Conservation (phyloP, 1,140 invertebrate genomes). For the Ridgeia piscesae region DNA sequence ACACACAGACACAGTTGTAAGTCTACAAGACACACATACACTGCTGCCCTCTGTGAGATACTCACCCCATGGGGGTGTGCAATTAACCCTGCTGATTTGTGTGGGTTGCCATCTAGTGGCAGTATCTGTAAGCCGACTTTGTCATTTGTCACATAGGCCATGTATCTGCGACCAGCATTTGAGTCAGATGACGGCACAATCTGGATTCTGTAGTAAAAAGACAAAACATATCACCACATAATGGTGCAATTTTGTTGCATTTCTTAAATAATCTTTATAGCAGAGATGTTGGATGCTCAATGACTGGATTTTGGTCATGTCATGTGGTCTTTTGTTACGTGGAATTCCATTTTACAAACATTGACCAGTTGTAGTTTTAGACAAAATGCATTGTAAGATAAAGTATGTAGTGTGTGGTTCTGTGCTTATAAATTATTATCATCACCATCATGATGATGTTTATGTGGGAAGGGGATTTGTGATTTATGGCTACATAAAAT, state of each 20-base stretch:
- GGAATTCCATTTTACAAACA: too few species aligned
- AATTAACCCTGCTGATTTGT: conserved; percentile 67
- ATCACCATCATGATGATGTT: too few species aligned
- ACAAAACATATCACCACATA: neutral
- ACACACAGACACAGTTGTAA: neutral
- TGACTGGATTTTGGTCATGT: too few species aligned
- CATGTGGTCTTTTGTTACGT: too few species aligned
- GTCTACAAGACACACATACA: too few species aligned
- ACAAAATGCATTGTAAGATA: too few species aligned
- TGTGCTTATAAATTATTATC: too few species aligned
- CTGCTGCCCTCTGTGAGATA: neutral
- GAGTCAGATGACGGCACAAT: conserved; percentile 45
- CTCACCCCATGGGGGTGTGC: conserved; percentile 65
- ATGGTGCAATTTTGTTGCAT: neutral
- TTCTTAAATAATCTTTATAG: neutral
- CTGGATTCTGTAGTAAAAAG: conserved; percentile 40
- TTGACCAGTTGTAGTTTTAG: too few species aligned
- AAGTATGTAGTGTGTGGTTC: too few species aligned
- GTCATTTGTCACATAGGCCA: conserved; percentile 67
- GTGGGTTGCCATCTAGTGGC: conserved; percentile 74
- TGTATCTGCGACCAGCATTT: conserved; percentile 56
- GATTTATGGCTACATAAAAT: too few species aligned
- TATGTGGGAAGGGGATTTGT: too few species aligned
- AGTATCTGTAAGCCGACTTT: conserved; percentile 70
- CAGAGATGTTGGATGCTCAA: neutral